Evolutionary conservation across 2,888 invertebrate genomes (phyloP).

Genomic region (Auanema sp.): DNA sequence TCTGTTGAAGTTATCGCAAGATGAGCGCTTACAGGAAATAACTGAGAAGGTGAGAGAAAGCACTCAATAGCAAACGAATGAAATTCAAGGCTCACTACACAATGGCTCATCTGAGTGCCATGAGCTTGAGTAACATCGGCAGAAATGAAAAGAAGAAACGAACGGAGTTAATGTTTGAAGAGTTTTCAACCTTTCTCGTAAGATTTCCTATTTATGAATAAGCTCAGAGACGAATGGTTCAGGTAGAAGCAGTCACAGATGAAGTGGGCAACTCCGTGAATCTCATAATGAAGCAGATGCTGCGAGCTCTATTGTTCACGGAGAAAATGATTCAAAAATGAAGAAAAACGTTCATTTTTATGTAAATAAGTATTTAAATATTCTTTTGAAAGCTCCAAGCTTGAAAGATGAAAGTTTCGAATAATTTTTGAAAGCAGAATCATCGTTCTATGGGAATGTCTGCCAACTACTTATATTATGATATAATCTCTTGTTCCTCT

Average conservation of each 20-base stretch:
- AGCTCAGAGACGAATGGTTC: not conserved
- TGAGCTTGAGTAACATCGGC: constrained; percentile 33
- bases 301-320: constrained; percentile 42
- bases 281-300: constrained; percentile 38
- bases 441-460: too few relatives aligned
- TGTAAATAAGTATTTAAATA: too few relatives aligned
- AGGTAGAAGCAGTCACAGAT: constrained; percentile 34
- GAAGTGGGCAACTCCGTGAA: constrained; percentile 37
- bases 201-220: not conserved
- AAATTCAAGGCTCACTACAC: constrained; percentile 44
- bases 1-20: constrained; percentile 34
- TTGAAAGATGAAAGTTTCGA: not conserved
- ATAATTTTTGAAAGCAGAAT: not conserved
- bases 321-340: constrained; percentile 35
- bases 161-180: constrained; percentile 43
- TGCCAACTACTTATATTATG: not conserved
- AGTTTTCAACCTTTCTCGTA: constrained; percentile 38
- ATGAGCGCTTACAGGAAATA: constrained; percentile 40
- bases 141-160: constrained; percentile 40
- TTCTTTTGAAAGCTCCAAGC: too few relatives aligned
- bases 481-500: constrained; percentile 10
- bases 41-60: constrained; percentile 35
- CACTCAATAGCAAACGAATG: not conserved
- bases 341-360: constrained; percentile 5
- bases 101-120: constrained; percentile 40